Conservation (phyloP, 37 sponge, comb jelly and placozoan species). For the Spongia lamella region DNA sequence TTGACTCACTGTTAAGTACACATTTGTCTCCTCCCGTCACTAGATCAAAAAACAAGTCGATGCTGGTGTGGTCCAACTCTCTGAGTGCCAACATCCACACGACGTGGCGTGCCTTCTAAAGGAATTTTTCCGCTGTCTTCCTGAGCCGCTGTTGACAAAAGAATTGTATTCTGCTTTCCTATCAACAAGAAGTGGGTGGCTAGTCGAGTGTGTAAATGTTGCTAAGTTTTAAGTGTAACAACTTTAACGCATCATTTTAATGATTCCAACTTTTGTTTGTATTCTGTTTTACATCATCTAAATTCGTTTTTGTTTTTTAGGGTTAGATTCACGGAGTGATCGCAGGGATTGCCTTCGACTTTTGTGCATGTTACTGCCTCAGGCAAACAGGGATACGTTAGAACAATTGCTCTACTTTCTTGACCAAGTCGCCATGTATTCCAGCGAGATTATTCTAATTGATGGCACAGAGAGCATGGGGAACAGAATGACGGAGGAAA, state of each 20-base stretch:
- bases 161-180: conserved; percentile 77
- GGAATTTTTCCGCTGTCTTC: conserved; percentile 80
- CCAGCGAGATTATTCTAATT: conserved; percentile 79
- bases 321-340: conserved; percentile 33
- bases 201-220: neutral
- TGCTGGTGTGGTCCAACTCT: conserved; percentile 56
- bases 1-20: too few relatives aligned
- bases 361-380: conserved; percentile 74
- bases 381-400: conserved; percentile 84
- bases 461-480: conserved; percentile 84
- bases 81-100: conserved; percentile 75
- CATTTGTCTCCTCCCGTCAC: neutral
- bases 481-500: conserved; percentile 79
- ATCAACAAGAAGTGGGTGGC: conserved; percentile 70
- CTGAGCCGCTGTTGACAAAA: conserved; percentile 81
- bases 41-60: conserved; percentile 71
- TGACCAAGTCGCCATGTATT: conserved; percentile 73
- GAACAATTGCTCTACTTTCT: conserved; percentile 71
- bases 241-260: neutral
- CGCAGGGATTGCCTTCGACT: conserved; percentile 60
- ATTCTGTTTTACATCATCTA: too few relatives aligned
- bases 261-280: too few relatives aligned
- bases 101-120: conserved; percentile 85
- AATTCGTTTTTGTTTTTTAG: conserved; percentile 23
- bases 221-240: neutral